Evolutionary conservation across 2,113 vertebrate species (phyloP), one percentile per base, ranked within the genome.

Genomic region (Tautogolabrus adspersus): DNA sequence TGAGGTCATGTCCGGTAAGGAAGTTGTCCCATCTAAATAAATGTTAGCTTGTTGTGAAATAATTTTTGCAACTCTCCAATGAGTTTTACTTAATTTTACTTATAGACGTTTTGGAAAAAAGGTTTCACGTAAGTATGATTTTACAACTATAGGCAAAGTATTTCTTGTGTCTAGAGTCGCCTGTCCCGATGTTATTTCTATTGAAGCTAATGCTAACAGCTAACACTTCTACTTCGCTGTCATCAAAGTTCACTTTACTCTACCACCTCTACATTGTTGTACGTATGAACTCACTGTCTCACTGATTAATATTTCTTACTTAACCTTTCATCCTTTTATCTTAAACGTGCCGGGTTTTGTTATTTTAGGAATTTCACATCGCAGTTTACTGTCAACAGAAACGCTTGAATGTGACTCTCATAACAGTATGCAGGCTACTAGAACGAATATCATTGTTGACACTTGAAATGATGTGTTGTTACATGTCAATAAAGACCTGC

Each of bases 21-120:
- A 93, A 93, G 85, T 89, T 57, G 64, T 79, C 66, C 11, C 80
- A 84, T 51, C 79, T 85, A 88, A 90, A 88, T 80, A 88, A 85
- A 87, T 52, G 72, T 23, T 77, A 76, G 81, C 70, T 66, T 5
- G 7, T 55, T 18, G 6, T 19, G 38, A 15, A 71, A 42, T 61
- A 26, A 30, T 69, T 72, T 34, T 44, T 10, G 40, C 19, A 49
- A 47, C 57, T 82, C 37, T 85, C 6, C 44, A 88, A 83, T 79
- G 79, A 80, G 37, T 73, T 71, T 77, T 38, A 1, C 0, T 4
- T n/a, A 11, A 9, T 66, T 73, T 19, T n/a, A 44, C 44, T 49
- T 12, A 0, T 22, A 16, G 9, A 58, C 2, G 30, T 8, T 61
- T 9, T 55, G 5, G 1, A 37, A 47, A n/a, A 52, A n/a, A n/a